phyloP scores from a whole-genome alignment of 2,888 invertebrate species.

The Rhopalosiphum nymphaeae region DNA sequence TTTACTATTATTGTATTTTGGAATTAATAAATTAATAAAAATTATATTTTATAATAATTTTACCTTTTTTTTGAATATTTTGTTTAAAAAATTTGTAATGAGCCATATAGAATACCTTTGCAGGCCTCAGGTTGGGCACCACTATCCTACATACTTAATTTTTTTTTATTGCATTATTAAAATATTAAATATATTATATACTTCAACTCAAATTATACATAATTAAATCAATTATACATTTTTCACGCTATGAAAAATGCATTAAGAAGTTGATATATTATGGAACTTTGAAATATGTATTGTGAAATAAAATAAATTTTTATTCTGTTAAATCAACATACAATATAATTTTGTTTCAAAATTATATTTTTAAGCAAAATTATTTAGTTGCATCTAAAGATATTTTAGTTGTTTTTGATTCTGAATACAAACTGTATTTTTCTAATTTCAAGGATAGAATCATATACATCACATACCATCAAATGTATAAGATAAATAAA shows the following conservation, averaged over 20 bases:
- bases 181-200: background rate
- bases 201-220: background rate
- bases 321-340: background rate
- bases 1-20: too few relatives aligned
- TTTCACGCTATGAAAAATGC: background rate
- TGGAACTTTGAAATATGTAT: background rate
- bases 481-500: slow-evolving; percentile 32
- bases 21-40: too few relatives aligned
- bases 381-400: background rate
- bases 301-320: background rate
- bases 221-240: too few relatives aligned
- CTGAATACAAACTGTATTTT: background rate
- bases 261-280: background rate
- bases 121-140: too few relatives aligned
- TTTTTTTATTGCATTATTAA: background rate
- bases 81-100: too few relatives aligned
- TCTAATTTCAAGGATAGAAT: background rate
- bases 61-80: too few relatives aligned
- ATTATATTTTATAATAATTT: too few relatives aligned
- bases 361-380: background rate
- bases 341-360: background rate
- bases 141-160: background rate
- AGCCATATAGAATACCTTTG: too few relatives aligned
- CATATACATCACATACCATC: background rate
- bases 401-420: background rate